Base-by-base conservation (phyloP, 2,797 vertebrate genomes). In the Babyrousa celebensis region DNA sequence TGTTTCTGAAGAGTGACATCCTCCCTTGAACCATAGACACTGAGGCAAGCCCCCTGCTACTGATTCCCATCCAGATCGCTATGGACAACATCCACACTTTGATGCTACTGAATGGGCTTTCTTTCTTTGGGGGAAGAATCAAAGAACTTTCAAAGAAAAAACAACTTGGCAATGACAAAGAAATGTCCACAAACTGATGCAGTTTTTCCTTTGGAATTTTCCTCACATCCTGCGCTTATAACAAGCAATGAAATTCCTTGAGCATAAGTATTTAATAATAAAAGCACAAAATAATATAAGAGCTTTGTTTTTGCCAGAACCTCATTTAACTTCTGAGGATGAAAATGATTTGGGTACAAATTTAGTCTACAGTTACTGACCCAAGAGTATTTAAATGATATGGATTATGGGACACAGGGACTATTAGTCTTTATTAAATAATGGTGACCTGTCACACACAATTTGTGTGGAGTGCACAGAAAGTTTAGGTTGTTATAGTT, bases 1-100 rank as follows among this genome's bases (percentile, higher is more conserved):
- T 52, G 62, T 91, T 95, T 97, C 95, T 86, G 80, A 5, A 0
- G 91, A 98, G 97, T 91, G 97, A 98, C 95, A 96, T 95, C 93
- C 98, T 96, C 97, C 88, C 97, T 97, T 98, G 98, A 98, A 97
- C 98, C 98, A 78, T 0, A 14, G 89, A 97, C 95, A 68, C 27
- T 92, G 89, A 8, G 36, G 91, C 92, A 91, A 97, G 32, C 78
- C 25, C 79, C 95, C 79, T 87, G 94, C 91, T 95, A 92, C 96
- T 72, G 96, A 96, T 84, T 89, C 79, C 74, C 83, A 90, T 85
- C 85, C 89, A 87, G 95, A 85, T 94, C 23, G 11, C 96, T 96
- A 75, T 82, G 92, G 90, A 97, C 96, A 96, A 96, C 2, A 0
- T 21, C 87, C 94, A 60, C 96, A 75, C 98, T 98, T 98, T 98